Base-by-base conservation (phyloP, 1,140 invertebrate genomes). In the Diorhabda carinulata region DNA sequence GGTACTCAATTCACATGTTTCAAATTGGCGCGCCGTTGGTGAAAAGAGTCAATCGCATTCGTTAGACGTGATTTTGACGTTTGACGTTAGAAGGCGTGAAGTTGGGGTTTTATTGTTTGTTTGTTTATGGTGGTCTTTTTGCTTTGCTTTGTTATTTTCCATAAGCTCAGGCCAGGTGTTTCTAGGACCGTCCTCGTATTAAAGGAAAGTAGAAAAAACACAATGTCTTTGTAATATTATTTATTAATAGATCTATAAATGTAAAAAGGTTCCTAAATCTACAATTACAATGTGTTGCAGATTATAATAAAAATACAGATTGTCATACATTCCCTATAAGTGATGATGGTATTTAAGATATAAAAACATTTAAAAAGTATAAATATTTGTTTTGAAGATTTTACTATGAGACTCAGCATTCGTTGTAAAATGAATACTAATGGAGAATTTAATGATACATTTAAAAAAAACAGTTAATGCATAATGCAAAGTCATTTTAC, bases 201-300 rank as follows among this genome's bases (percentile, higher is more conserved):
- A 25, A 25, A 25, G 25, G 25, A 25, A 25, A 25, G 25, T 25
- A 25, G 25, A 25, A 25, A 25, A 25, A 25, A 25, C 25, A 25
- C 25, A 25, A 25, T 25, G 25, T 25, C 25, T 25, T 25, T 25
- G 25, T 25, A 25, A 25, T 25, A 25, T 25, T 25, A 25, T 52
- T 52, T 52, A 52, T 52, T 52, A 52, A 52, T 52, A 6, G 47
- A 8, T 52, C 47, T 52, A 52, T 52, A 52, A 52, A 52, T 52
- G 47, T 52, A 52, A 8, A 52, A 52, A 52, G n/a, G 6, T 52
- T 52, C n/a, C 47, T 52, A 52, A 52, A 3, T 10, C 61, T 64
- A 64, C 63, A n/a, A 57, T 52, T 64, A 47, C 63, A 64, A 64
- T 25, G 25, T 64, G 42, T 64, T 52, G 63, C 63, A 64, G 44